Evolutionary conservation across 1,140 invertebrate species (phyloP).

Genomic region (Drosophila carrolli): DNA sequence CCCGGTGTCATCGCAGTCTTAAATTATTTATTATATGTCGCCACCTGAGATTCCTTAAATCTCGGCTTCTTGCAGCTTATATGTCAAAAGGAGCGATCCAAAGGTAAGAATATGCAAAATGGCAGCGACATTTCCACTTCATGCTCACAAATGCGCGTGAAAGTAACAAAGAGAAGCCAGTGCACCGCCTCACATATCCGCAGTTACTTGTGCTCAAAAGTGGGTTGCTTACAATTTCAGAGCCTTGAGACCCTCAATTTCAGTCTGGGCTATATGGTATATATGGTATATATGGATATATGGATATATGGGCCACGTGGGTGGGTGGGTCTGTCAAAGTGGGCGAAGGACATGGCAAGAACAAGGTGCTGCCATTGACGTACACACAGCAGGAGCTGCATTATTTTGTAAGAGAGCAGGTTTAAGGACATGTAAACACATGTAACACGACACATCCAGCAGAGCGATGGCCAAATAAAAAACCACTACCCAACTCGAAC

Average conservation of each 20-base stretch:
- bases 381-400: constrained; percentile 53
- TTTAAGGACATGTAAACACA: constrained; percentile 71
- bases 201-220: constrained; percentile 3
- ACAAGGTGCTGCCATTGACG: constrained; percentile 61
- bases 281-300: too few relatives aligned
- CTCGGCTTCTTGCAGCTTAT: neutral
- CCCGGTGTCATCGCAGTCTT: constrained; percentile 7
- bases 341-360: constrained; percentile 57
- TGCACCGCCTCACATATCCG: constrained; percentile 6
- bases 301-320: constrained; percentile 13
- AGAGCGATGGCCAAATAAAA: constrained; percentile 31
- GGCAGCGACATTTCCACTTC: constrained; percentile 48
- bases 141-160: constrained; percentile 47
- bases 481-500: constrained; percentile 16
- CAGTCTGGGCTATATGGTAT: constrained; percentile 13
- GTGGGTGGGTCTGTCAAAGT: constrained; percentile 35
- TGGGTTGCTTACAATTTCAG: constrained; percentile 53
- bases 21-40: neutral
- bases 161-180: constrained; percentile 35
- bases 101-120: constrained; percentile 32
- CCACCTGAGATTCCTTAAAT: neutral
- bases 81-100: neutral
- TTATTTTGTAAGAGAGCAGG: constrained; percentile 58
- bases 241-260: constrained; percentile 53
- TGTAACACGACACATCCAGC: constrained; percentile 53